Conservation (phyloP, 2,113 vertebrate species). For the Crotalus viridis region DNA sequence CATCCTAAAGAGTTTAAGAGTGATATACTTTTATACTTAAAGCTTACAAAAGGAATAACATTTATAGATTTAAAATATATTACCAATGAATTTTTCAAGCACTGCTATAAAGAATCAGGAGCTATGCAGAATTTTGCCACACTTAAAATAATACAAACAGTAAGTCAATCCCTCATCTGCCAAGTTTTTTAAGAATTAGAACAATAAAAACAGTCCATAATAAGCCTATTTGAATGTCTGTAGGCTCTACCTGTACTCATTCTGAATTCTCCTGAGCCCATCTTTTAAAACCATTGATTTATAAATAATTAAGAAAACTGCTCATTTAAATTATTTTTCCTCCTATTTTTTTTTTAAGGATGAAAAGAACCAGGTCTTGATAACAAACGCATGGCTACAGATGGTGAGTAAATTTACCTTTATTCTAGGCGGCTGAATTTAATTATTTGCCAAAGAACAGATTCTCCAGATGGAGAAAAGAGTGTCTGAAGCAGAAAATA, state of each 20-base stretch:
- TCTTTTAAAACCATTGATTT: neutral
- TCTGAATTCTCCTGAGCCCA: neutral
- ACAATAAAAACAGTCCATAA: neutral
- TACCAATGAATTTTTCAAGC: neutral
- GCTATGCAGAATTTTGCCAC: neutral
- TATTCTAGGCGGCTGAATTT: neutral
- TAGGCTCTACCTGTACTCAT: neutral
- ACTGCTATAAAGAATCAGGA: neutral
- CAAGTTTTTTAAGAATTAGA: neutral
- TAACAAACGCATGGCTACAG: slow-evolving; percentile 88
- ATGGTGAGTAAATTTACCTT: slow-evolving; percentile 74
- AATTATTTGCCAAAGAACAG: slow-evolving; percentile 14
- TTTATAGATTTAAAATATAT: neutral
- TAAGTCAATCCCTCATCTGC: neutral
- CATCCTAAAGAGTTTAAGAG: neutral
- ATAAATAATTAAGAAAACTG: neutral
- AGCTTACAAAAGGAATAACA: neutral
- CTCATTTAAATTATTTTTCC: slow-evolving; percentile 9
- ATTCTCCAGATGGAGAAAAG: neutral
- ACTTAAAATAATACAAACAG: neutral
- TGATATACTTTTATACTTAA: neutral
- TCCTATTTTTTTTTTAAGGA: slow-evolving; percentile 68
- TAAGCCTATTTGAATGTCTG: neutral
- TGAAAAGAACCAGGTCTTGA: slow-evolving; percentile 89
- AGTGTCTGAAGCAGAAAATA: neutral